Percentiles rank a stretch among this genome's conserved stretches.
Conservation (phyloP, 2,888 invertebrate genomes). For the Priocnemis perturbator region DNA sequence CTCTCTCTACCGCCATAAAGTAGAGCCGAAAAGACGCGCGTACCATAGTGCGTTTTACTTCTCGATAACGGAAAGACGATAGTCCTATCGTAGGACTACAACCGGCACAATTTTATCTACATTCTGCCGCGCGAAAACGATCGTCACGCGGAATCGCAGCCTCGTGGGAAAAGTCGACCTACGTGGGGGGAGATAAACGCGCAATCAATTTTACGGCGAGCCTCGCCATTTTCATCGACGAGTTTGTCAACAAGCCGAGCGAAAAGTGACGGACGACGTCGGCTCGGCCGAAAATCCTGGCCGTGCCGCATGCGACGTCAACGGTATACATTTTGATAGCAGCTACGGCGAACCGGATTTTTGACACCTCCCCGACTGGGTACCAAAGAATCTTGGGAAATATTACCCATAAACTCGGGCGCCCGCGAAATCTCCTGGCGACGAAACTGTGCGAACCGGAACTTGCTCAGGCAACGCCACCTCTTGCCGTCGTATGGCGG, state of each 20-base stretch:
- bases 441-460: slow-evolving; percentile 22
- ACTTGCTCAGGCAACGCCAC: slow-evolving; percentile 9
- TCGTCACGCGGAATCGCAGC: no score
- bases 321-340: neutral
- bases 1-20: no score
- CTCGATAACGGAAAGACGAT: no score
- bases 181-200: neutral
- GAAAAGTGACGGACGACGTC: neutral
- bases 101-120: neutral
- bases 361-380: slow-evolving; percentile 41
- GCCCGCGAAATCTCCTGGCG: slow-evolving; percentile 58
- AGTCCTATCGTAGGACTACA: no score
- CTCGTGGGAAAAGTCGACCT: neutral
- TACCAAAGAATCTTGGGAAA: slow-evolving; percentile 73
- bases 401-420: slow-evolving; percentile 72
- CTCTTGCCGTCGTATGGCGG: neutral
- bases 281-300: neutral
- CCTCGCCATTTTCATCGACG: slow-evolving; percentile 47
- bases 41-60: neutral
- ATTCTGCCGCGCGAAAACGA: neutral
- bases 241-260: slow-evolving; percentile 33
- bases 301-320: slow-evolving; percentile 5
- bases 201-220: slow-evolving; percentile 17
- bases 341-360: slow-evolving; percentile 47
- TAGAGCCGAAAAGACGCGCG: neutral